Conservation (phyloP, 1,140 invertebrate genomes). For the Calephelis nemesis region DNA sequence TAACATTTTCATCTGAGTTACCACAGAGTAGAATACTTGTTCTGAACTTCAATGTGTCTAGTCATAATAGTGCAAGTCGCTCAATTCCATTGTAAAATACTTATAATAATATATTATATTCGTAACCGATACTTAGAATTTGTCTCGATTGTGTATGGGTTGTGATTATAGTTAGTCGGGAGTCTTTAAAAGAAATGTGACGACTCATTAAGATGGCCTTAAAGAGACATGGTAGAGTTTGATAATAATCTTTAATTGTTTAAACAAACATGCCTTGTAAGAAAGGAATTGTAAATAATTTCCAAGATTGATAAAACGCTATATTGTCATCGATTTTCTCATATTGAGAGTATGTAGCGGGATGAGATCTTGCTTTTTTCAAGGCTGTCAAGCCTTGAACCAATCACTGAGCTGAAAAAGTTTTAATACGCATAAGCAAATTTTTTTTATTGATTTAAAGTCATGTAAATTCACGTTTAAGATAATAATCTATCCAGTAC, state of each 20-base stretch:
- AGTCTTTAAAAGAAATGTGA: neutral
- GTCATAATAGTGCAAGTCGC: slow-evolving; percentile 1
- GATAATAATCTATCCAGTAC: no score
- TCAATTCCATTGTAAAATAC: slow-evolving; percentile 5
- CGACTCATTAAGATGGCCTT: slow-evolving; percentile 1
- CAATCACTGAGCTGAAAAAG: neutral
- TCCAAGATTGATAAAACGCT: neutral
- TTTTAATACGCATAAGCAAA: no score
- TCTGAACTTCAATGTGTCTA: slow-evolving; percentile 4
- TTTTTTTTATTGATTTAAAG: no score
- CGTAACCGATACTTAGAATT: slow-evolving; percentile 10
- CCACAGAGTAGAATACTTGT: neutral
- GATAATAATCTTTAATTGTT: neutral
- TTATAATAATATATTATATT: neutral
- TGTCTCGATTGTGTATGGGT: slow-evolving; percentile 9
- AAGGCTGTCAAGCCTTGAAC: neutral
- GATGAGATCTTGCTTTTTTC: slow-evolving; percentile 12
- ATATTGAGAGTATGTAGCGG: slow-evolving; percentile 3
- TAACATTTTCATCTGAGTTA: neutral
- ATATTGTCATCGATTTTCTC: slow-evolving; percentile 2
- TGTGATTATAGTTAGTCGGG: slow-evolving; percentile 7
- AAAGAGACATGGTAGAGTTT: neutral
- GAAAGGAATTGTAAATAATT: neutral
- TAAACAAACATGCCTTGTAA: neutral
- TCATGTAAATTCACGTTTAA: no score